These are phyloP conservation scores for Poecilia velifera DNA, from an alignment of 2,797 vertebrate genomes.

Conservation along the genomic window DNA sequence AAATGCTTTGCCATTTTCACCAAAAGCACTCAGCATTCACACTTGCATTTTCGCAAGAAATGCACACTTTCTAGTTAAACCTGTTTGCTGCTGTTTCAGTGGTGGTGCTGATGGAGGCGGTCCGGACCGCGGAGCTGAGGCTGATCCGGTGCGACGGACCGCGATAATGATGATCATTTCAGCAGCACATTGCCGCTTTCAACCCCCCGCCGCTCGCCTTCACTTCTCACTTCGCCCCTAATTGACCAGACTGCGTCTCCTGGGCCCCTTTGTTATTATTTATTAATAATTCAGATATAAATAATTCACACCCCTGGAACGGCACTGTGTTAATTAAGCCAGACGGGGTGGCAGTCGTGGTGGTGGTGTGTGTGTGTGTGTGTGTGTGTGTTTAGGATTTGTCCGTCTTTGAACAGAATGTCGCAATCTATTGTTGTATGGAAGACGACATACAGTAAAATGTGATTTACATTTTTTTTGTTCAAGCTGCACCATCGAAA, in stretches of 20 bases:
- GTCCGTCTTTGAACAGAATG: too few relatives aligned
- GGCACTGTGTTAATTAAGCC: conserved; percentile 88
- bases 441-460: too few relatives aligned
- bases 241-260: conserved; percentile 93
- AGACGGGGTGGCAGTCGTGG: conserved; percentile 79
- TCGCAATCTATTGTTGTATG: too few relatives aligned
- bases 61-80: background rate
- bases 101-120: background rate
- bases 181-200: conserved; percentile 84
- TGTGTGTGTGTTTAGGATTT: background rate
- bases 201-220: conserved; percentile 85
- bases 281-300: conserved; percentile 99
- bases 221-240: conserved; percentile 89
- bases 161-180: conserved; percentile 94
- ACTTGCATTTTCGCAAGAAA: background rate
- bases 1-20: too few relatives aligned
- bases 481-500: too few relatives aligned
- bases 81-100: background rate
- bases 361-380: background rate
- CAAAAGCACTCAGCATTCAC: background rate
- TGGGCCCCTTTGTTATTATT: conserved; percentile 95
- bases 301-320: conserved; percentile 93
- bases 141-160: conserved; percentile 93
- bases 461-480: too few relatives aligned
- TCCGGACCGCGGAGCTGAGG: conserved; percentile 80